Evolutionary conservation across 2,888 invertebrate species (phyloP).

Genomic region (Amphipoea lucens): DNA sequence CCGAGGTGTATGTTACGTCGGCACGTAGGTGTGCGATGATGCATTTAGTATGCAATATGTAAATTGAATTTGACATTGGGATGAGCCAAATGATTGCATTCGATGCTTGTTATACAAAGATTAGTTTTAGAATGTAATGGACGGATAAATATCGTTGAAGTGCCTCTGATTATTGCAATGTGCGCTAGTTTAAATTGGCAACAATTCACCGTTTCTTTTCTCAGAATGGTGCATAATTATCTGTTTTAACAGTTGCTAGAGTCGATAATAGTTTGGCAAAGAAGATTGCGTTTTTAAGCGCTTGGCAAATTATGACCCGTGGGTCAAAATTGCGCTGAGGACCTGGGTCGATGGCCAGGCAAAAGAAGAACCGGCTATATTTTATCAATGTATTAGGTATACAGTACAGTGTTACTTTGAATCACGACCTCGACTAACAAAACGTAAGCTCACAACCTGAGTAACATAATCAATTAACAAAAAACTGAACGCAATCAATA

Average conservation of each 20-base stretch:
- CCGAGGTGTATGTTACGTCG: slow-evolving; percentile 45
- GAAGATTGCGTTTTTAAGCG: background rate
- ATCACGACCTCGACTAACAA: slow-evolving; percentile 13
- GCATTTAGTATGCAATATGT: slow-evolving; percentile 56
- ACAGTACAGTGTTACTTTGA: background rate
- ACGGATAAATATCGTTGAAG: slow-evolving; percentile 16
- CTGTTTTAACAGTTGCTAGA: slow-evolving; percentile 10
- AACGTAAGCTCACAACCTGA: slow-evolving; percentile 14
- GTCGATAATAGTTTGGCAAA: background rate
- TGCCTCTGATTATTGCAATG: slow-evolving; percentile 3
- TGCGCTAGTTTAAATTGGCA: slow-evolving; percentile 45
- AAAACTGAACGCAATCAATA: slow-evolving; percentile 51
- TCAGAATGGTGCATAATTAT: slow-evolving; percentile 31
- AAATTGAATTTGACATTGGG: slow-evolving; percentile 50
- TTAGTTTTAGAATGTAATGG: slow-evolving; percentile 7
- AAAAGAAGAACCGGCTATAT: background rate
- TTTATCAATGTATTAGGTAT: background rate
- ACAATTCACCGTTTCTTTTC: slow-evolving; percentile 37
- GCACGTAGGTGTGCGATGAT: slow-evolving; percentile 59
- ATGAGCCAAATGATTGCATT: slow-evolving; percentile 41
- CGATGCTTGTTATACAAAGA: background rate
- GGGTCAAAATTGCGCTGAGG: background rate
- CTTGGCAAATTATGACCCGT: no score
- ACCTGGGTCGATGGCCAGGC: background rate
- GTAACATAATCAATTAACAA: slow-evolving; percentile 51